A percentile compares a stretch with the other conserved stretches of the same genome.
Conservation (phyloP, 2,797 vertebrate species). For the Coregonus ussuriensis region DNA sequence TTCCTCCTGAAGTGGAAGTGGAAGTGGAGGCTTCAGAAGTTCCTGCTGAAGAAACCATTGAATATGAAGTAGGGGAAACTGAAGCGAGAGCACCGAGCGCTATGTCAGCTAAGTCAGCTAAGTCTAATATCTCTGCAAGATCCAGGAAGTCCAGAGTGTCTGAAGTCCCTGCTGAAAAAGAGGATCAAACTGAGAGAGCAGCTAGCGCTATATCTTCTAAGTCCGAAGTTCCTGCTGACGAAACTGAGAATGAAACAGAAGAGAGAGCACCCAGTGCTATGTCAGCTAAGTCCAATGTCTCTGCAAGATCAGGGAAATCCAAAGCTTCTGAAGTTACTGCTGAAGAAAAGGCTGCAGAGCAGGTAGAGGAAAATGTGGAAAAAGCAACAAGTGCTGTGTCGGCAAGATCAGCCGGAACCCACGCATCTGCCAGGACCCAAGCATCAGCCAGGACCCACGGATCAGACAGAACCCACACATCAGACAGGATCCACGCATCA, state of each 20-base stretch:
- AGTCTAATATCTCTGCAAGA: constrained; percentile 49
- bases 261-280: constrained; percentile 8
- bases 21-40: constrained; percentile 37
- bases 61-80: constrained; percentile 21
- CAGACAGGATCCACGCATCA: neutral
- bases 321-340: constrained; percentile 21
- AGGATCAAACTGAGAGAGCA: constrained; percentile 19
- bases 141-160: constrained; percentile 59
- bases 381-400: constrained; percentile 56
- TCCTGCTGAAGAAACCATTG: constrained; percentile 4
- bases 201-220: constrained; percentile 49
- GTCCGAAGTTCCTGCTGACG: constrained; percentile 24
- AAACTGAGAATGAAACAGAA: neutral
- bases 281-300: constrained; percentile 31
- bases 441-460: too few relatives aligned
- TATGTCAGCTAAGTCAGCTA: constrained; percentile 48
- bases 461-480: neutral
- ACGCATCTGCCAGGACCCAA: neutral
- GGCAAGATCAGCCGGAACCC: constrained; percentile 16
- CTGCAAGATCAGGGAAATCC: constrained; percentile 29
- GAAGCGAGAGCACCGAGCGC: constrained; percentile 49
- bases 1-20: constrained; percentile 1
- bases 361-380: constrained; percentile 45
- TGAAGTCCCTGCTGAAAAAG: neutral
- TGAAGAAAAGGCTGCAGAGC: constrained; percentile 25